phyloP scores from a whole-genome alignment of 1,140 invertebrate species.

The Sminthurides bifidus region DNA sequence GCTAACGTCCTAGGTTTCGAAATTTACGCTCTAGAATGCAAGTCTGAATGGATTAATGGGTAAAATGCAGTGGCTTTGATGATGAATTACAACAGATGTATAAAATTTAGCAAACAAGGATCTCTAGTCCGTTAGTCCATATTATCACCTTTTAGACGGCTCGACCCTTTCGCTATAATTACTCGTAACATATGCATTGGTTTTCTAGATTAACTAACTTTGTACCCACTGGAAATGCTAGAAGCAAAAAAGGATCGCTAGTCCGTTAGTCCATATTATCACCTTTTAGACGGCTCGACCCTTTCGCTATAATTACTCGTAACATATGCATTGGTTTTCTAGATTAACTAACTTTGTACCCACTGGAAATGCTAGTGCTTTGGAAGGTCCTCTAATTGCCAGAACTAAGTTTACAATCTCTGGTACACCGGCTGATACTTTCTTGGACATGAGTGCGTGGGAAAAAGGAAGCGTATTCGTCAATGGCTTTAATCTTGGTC shows the following conservation, averaged over 20 bases:
- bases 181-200: background rate
- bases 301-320: background rate
- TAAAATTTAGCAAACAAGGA: background rate
- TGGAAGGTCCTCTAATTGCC: conserved; percentile 34
- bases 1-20: conserved; percentile 35
- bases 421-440: conserved; percentile 35
- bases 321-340: background rate
- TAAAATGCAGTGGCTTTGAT: too few species aligned
- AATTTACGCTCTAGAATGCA: conserved; percentile 41
- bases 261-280: background rate
- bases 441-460: conserved; percentile 39
- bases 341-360: conserved; percentile 25
- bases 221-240: background rate
- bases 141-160: background rate
- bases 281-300: background rate
- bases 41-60: conserved; percentile 36
- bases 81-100: background rate
- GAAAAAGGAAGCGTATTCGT: conserved; percentile 49
- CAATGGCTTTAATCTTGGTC: conserved; percentile 51
- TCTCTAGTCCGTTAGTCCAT: background rate
- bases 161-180: background rate
- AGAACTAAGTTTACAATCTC: conserved; percentile 33
- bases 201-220: conserved; percentile 26
- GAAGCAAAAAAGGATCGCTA: background rate
- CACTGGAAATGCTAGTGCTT: background rate